These are phyloP conservation scores for Neodontobutis hainanensis DNA, from an alignment of 2,113 vertebrate species.

Conservation along the genomic window DNA sequence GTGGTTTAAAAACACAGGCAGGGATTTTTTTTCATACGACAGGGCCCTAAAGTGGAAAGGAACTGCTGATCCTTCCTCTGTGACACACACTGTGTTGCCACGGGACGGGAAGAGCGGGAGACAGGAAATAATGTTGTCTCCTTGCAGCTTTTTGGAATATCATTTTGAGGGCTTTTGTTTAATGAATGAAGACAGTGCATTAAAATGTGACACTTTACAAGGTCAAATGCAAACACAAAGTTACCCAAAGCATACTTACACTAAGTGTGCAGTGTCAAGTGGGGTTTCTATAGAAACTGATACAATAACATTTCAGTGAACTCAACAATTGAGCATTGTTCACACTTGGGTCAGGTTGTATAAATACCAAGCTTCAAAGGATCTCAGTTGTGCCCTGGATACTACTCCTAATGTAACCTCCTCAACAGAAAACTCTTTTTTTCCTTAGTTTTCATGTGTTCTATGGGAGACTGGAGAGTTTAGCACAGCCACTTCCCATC, in stretches of 20 bases:
- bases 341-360: constrained; percentile 37
- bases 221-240: constrained; percentile 35
- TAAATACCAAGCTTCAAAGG: constrained; percentile 40
- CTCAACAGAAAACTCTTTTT: constrained; percentile 24
- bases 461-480: constrained; percentile 19
- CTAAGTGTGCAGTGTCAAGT: constrained; percentile 38
- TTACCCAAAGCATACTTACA: constrained; percentile 49
- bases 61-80: constrained; percentile 70
- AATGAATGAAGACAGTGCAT: constrained; percentile 34
- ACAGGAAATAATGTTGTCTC: constrained; percentile 75
- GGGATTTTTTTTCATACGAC: constrained; percentile 50
- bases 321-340: constrained; percentile 55
- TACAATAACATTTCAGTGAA: constrained; percentile 38
- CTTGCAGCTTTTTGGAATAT: constrained; percentile 47
- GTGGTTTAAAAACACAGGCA: constrained; percentile 18
- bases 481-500: constrained; percentile 63
- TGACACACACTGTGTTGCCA: constrained; percentile 58
- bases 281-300: constrained; percentile 35
- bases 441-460: constrained; percentile 34
- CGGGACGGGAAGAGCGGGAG: constrained; percentile 61
- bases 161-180: constrained; percentile 46
- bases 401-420: constrained; percentile 12
- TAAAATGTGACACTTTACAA: constrained; percentile 41
- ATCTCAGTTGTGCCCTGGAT: constrained; percentile 9
- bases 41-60: constrained; percentile 45